A percentile compares a stretch with the other conserved stretches of the same genome.
These are phyloP conservation scores for Podarcis muralis DNA, from an alignment of 2,113 vertebrate genomes.

Conservation along the genomic window DNA sequence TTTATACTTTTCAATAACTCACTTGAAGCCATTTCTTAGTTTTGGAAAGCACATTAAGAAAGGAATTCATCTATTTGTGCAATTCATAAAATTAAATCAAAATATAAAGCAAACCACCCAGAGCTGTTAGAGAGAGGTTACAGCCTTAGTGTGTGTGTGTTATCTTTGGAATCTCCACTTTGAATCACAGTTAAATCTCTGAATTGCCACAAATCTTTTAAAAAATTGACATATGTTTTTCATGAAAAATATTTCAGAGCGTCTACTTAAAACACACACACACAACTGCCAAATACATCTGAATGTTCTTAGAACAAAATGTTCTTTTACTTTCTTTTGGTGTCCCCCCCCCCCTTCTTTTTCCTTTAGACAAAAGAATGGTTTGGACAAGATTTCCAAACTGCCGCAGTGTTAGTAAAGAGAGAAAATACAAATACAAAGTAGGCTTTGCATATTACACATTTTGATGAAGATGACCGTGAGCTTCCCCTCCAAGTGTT, in stretches of 20 bases:
- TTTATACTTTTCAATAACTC: background rate
- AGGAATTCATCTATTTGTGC: constrained; percentile 9
- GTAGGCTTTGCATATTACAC: background rate
- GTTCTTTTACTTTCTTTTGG: background rate
- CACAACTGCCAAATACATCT: background rate
- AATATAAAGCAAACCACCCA: constrained; percentile 11
- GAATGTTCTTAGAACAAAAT: constrained; percentile 3
- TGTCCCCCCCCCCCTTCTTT: background rate
- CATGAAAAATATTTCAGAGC: constrained; percentile 2
- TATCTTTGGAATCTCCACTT: constrained; percentile 19
- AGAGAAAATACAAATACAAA: background rate
- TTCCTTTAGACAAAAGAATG: background rate
- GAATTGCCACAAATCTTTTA: constrained; percentile 17
- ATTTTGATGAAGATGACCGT: background rate
- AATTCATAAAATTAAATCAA: constrained; percentile 4
- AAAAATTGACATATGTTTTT: constrained; percentile 28
- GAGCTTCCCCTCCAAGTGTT: background rate
- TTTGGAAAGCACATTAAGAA: constrained; percentile 6
- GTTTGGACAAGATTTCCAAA: background rate
- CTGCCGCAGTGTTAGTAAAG: background rate
- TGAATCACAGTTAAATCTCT: background rate
- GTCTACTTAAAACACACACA: background rate
- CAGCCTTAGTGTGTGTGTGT: background rate
- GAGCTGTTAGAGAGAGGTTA: background rate
- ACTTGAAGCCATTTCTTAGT: constrained; percentile 11